These are phyloP conservation scores for Aleiodes alternator DNA, from an alignment of 2,888 invertebrate genomes.

Conservation along the genomic window DNA sequence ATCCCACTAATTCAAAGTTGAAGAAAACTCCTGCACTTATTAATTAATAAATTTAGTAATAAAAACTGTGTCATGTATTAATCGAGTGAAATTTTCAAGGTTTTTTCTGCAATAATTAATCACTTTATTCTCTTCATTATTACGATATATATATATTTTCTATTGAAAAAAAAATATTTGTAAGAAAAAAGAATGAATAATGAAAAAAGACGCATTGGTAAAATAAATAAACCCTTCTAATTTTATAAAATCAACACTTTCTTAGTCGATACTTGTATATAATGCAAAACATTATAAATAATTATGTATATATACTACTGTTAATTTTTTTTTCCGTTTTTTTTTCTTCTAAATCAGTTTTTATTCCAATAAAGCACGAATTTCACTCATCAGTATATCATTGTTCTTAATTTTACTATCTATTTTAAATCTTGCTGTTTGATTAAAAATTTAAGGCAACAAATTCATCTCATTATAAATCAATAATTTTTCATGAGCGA, in stretches of 20 bases:
- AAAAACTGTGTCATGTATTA: too few relatives aligned
- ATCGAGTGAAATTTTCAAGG: too few relatives aligned
- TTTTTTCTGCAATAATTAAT: not conserved
- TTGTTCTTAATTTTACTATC: not conserved
- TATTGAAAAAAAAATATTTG: constrained; percentile 25
- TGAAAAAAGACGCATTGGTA: constrained; percentile 24
- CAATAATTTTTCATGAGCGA: too few relatives aligned
- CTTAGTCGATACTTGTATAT: constrained; percentile 49
- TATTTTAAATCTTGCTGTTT: constrained; percentile 24
- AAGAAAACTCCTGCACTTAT: not conserved
- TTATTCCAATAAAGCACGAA: constrained; percentile 50
- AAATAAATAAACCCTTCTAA: constrained; percentile 51
- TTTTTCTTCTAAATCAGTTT: not conserved
- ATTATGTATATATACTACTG: constrained; percentile 47
- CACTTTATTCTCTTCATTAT: constrained; percentile 32
- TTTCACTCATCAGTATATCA: not conserved
- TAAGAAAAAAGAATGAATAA: constrained; percentile 10
- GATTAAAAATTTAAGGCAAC: too few relatives aligned
- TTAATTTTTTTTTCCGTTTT: constrained; percentile 31
- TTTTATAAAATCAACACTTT: constrained; percentile 51
- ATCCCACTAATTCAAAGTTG: not conserved
- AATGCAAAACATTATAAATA: constrained; percentile 55
- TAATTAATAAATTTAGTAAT: not conserved
- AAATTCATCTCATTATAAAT: too few relatives aligned
- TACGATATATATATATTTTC: constrained; percentile 36